Evolutionary conservation across 2,888 invertebrate genomes (phyloP).

Genomic region (Pandemis cinnamomeana): DNA sequence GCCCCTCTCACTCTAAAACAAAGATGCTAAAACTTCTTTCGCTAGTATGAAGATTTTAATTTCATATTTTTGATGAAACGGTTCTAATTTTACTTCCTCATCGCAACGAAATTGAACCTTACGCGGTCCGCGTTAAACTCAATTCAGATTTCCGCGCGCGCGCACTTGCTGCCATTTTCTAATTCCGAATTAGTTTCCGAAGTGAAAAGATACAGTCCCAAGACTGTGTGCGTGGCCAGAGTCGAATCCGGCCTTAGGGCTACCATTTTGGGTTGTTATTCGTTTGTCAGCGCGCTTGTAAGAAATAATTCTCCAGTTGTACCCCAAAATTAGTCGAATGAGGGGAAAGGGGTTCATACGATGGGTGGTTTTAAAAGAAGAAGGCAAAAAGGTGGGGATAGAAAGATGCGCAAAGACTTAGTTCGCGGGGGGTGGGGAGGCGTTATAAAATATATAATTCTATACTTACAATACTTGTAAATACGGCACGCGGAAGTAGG

Average conservation of each 20-base stretch:
- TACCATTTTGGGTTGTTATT: constrained; percentile 59
- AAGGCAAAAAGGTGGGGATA: constrained; percentile 84
- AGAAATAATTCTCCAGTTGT: constrained; percentile 85
- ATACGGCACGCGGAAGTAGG: constrained; percentile 83
- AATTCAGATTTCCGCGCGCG: constrained; percentile 43
- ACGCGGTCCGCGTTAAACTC: constrained; percentile 35
- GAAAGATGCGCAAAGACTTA: constrained; percentile 85
- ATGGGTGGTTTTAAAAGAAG: constrained; percentile 85
- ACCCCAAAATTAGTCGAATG: constrained; percentile 85
- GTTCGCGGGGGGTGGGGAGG: constrained; percentile 78
- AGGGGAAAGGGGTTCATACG: constrained; percentile 83
- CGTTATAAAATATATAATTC: constrained; percentile 85
- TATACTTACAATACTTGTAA: constrained; percentile 85
- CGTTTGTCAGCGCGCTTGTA: constrained; percentile 58
- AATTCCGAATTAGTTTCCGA: constrained; percentile 84
- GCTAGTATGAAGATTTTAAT: constrained; percentile 85
- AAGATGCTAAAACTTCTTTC: constrained; percentile 85
- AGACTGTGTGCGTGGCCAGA: constrained; percentile 67
- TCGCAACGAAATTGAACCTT: constrained; percentile 53
- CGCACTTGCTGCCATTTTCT: constrained; percentile 82
- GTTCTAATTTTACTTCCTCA: constrained; percentile 75
- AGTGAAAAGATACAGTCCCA: constrained; percentile 85
- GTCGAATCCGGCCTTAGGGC: constrained; percentile 58
- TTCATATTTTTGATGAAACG: constrained; percentile 85
- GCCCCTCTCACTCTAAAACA: constrained; percentile 83